Base-by-base conservation (phyloP, 2,888 invertebrate genomes). In the Drosophila barbarae region DNA sequence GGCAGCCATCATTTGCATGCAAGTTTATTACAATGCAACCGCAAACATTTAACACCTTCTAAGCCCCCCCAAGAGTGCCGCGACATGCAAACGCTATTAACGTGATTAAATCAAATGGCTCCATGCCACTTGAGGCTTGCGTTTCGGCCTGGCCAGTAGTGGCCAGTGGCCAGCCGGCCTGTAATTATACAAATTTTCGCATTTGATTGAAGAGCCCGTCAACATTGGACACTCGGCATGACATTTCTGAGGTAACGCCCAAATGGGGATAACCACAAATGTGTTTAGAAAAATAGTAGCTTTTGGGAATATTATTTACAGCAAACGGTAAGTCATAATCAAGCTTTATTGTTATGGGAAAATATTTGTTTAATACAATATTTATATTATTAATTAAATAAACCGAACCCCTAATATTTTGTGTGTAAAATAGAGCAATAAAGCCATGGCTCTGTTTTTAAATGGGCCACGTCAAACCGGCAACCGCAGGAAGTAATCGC, bases 61-160 rank as follows among this genome's bases (percentile, higher is more conserved):
- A 64, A 79, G 65, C 54, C 41, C 56, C 30, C 41, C 58, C 30
- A 9, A 35, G 53, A 34, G 26, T n/a, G 28, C 53, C 42, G 71
- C 79, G 83, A 84, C 78, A 78, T 78, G 78, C 78, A 76, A 77
- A 76, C 63, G 82, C 85, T 76, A 76, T 85, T 85, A 81, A 78
- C 67, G 70, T 84, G 85, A 81, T 85, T 85, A 85, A 81, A 84
- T 85, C 84, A 78, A 81, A 71, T 69, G 60, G 67, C 59, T 59
- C 38, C 15, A n/a, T 30, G 34, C 18, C 42, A 54, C 71, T 52
- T 49, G 63, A 63, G 52, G 61, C 39, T 36, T 23, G 64, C 57
- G 38, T 51, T 35, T 58, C 55, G 66, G 42, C 3, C 42, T 39
- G 21, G 13, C 23, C 3, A 1, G n/a, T 26, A 7, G 18, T 39